These are phyloP conservation scores for Rhabdomys pumilio DNA, from an alignment of 2,797 vertebrate species.

Conservation along the genomic window DNA sequence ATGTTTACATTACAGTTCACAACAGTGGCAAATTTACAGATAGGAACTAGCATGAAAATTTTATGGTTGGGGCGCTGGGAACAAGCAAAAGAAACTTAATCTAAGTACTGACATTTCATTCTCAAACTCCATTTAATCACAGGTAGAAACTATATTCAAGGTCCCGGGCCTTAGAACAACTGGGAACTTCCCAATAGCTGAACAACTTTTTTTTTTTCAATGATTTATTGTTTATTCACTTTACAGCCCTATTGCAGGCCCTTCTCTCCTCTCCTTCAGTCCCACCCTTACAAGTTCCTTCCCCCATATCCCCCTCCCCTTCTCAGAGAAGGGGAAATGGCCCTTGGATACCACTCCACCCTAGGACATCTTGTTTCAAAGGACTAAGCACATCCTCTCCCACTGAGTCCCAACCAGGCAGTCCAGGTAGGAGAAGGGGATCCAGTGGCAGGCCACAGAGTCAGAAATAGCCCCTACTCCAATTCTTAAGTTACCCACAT, in stretches of 20 bases:
- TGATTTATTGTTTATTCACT: no score
- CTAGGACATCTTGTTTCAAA: background rate
- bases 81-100: no score
- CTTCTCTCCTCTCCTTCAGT: no score
- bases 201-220: no score
- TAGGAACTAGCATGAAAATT: background rate
- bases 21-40: background rate
- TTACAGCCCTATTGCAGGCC: no score
- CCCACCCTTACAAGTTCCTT: no score
- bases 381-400: background rate
- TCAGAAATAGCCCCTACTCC: background rate
- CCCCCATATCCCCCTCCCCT: no score
- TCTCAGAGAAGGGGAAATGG: no score
- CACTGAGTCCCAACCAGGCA: background rate
- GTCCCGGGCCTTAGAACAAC: background rate
- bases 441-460: background rate
- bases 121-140: background rate
- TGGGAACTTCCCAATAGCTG: no score
- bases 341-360: no score
- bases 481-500: background rate
- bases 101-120: background rate
- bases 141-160: background rate
- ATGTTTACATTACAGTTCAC: background rate
- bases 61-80: background rate
- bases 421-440: background rate